phyloP scores from a whole-genome alignment of 2,113 vertebrate genomes.

The Proteles cristata region DNA sequence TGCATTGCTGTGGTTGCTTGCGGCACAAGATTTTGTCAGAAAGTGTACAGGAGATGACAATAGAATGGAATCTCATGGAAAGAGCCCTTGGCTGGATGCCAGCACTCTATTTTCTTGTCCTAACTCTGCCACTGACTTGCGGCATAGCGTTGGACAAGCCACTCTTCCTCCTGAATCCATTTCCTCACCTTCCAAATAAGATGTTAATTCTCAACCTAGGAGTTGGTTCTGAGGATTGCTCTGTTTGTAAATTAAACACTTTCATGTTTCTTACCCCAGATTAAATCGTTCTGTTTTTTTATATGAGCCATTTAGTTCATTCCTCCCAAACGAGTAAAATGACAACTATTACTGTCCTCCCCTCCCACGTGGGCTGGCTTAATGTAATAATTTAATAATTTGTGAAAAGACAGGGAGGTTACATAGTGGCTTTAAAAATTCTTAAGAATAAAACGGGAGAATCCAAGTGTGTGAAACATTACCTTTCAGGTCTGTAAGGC shows the following conservation, averaged over 20 bases:
- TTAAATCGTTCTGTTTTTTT: neutral
- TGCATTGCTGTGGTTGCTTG: neutral
- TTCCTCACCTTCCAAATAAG: constrained; percentile 34
- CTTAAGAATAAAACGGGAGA: constrained; percentile 28
- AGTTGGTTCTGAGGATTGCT: neutral
- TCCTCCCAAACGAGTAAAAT: neutral
- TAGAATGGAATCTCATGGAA: neutral
- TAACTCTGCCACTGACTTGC: neutral
- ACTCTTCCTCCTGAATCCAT: neutral
- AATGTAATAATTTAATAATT: neutral
- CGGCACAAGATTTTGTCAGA: neutral
- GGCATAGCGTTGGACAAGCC: neutral
- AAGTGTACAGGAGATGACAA: neutral
- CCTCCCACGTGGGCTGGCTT: neutral
- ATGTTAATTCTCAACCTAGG: neutral
- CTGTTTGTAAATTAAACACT: neutral
- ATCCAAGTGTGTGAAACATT: neutral
- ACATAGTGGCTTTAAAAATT: neutral
- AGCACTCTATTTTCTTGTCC: constrained; percentile 1
- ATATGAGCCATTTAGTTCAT: neutral
- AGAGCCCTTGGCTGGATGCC: neutral
- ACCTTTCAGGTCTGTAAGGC: neutral
- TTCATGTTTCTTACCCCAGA: constrained; percentile 36
- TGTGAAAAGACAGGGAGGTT: neutral
- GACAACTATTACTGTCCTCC: neutral